These are phyloP conservation scores for Chydorus sphaericus DNA, from an alignment of 2,888 invertebrate genomes.

Conservation along the genomic window DNA sequence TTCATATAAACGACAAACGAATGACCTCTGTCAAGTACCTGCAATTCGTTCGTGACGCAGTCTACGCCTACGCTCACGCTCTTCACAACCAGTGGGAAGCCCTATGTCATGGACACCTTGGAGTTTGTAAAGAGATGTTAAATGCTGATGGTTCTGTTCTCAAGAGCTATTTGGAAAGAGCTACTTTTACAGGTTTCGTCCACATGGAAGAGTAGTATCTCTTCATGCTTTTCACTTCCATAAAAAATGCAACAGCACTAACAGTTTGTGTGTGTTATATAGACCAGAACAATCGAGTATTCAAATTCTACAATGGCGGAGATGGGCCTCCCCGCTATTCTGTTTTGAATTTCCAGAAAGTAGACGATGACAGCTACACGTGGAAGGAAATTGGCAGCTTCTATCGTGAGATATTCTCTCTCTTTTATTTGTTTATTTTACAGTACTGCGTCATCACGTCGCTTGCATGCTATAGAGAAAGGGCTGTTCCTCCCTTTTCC, in stretches of 20 bases:
- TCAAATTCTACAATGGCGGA: slow-evolving; percentile 33
- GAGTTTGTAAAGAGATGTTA: slow-evolving; percentile 31
- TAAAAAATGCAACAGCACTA: neutral
- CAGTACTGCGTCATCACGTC: neutral
- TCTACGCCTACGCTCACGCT: slow-evolving; percentile 37
- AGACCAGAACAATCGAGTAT: slow-evolving; percentile 35
- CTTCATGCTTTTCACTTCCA: neutral
- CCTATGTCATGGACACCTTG: slow-evolving; percentile 24
- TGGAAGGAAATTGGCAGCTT: slow-evolving; percentile 37
- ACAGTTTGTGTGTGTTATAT: slow-evolving; percentile 17
- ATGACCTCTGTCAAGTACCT: slow-evolving; percentile 24
- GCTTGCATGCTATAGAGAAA: no score
- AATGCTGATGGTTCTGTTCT: slow-evolving; percentile 31
- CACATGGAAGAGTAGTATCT: neutral
- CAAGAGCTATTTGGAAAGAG: slow-evolving; percentile 31
- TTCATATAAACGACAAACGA: slow-evolving; percentile 3
- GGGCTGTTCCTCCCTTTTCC: no score
- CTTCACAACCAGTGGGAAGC: slow-evolving; percentile 31
- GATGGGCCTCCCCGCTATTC: slow-evolving; percentile 40
- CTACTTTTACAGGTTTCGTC: slow-evolving; percentile 37
- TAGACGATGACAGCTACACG: slow-evolving; percentile 24
- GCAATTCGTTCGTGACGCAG: slow-evolving; percentile 39
- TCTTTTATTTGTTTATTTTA: neutral
- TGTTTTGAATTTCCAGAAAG: slow-evolving; percentile 35
- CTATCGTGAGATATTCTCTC: slow-evolving; percentile 25